Base-by-base conservation (phyloP, 1,140 invertebrate species). In the Sarcophaga peregrina region DNA sequence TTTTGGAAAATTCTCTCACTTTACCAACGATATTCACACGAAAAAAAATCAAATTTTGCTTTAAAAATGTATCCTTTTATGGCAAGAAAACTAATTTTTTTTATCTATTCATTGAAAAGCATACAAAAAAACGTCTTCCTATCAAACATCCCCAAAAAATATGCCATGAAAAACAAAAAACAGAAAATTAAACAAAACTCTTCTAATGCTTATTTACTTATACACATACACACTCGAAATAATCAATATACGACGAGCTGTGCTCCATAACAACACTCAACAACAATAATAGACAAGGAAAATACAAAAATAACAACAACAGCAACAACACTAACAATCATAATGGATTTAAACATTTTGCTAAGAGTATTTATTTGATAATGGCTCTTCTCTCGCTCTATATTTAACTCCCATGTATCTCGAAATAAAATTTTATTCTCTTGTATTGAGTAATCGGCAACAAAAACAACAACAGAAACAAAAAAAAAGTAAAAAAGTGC, bases 221-320 rank as follows among this genome's bases (percentile, higher is more conserved):
- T 58, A 58, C 54, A 58, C 54, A 58, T n/a, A 58, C 15, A 58
- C 54, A 58, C 15, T 58, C 15, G 15, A 58, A 58, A 58, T 13
- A 58, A 58, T 58, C 54, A 58, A 58, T 58, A 58, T 37, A 37
- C 25, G 25, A 37, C n/a, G n/a, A 37, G 25, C 25, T 37, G 1
- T 58, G 54, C 54, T 58, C 54, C 54, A 58, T 58, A 58, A 58
- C 54, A 58, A 58, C 54, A 58, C 54, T 58, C 13, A 58, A 58
- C 13, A 58, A 58, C 54, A 58, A 58, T 58, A 58, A 58, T 58
- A 58, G 54, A 58, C 54, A 58, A 58, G n/a, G n/a, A 58, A 58
- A 15, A 58, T 58, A 10, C 52, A n/a, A n/a, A n/a, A n/a, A n/a
- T n/a, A n/a, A n/a, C n/a, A 37, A 37, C 25, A 37, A 4, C 25